A percentile compares a stretch with the other conserved stretches of the same genome.
phyloP scores from a whole-genome alignment of 2,113 vertebrate species.

The Phaethon lepturus region DNA sequence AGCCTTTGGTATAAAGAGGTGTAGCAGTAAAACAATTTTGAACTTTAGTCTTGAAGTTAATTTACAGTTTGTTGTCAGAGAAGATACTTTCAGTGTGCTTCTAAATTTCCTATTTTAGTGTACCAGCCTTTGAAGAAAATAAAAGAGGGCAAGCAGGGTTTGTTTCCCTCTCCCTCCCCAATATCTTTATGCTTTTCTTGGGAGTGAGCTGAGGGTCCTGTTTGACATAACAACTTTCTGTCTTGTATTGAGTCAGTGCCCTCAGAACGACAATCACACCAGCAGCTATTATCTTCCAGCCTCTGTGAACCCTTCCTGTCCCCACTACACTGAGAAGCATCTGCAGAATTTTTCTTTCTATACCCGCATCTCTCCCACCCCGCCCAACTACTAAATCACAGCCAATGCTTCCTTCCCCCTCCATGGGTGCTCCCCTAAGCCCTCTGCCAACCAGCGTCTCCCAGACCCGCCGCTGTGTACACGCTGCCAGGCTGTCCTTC shows the following conservation, averaged over 20 bases:
- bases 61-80: not conserved
- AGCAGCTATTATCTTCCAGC: not conserved
- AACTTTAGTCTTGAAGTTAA: not conserved
- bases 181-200: not conserved
- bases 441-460: not conserved
- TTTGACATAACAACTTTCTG: not conserved
- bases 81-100: not conserved
- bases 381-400: not conserved
- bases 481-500: constrained; percentile 12
- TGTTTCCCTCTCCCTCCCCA: not conserved
- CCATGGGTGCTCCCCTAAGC: not conserved
- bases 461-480: not conserved
- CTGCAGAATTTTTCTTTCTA: not conserved
- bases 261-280: not conserved
- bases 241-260: not conserved
- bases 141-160: not conserved
- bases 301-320: not conserved
- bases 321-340: not conserved
- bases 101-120: not conserved
- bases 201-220: not conserved
- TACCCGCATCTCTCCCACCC: not conserved
- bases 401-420: not conserved
- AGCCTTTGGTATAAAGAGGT: not conserved
- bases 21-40: not conserved
- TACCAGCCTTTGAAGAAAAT: not conserved